These are phyloP conservation scores for Platycercus adscitus DNA, from an alignment of 2,113 vertebrate species.

Conservation along the genomic window DNA sequence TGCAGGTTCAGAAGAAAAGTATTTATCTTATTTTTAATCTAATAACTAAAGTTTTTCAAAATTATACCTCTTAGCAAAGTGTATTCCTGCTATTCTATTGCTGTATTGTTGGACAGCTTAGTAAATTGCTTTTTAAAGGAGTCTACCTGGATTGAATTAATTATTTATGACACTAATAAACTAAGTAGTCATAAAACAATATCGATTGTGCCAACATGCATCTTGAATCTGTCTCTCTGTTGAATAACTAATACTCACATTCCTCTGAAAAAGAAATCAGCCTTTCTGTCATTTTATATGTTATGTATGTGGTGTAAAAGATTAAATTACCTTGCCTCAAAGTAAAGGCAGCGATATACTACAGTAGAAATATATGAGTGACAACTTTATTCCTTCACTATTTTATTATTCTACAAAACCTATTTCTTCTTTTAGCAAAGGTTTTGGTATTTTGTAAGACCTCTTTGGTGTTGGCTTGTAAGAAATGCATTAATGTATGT, in stretches of 20 bases:
- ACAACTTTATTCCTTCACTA: not conserved
- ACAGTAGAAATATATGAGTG: not conserved
- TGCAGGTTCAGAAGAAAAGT: not conserved
- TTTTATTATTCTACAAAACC: not conserved
- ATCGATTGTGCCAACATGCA: not conserved
- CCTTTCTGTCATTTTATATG: not conserved
- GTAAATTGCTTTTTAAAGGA: slow-evolving; percentile 28
- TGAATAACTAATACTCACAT: not conserved
- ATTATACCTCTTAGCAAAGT: not conserved
- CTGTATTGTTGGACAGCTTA: not conserved
- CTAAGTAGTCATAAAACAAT: slow-evolving; percentile 25
- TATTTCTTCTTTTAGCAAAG: not conserved
- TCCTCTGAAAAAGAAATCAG: not conserved
- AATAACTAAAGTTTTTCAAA: not conserved
- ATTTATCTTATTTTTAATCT: not conserved
- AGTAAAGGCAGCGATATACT: not conserved
- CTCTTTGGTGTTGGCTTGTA: not conserved
- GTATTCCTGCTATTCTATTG: not conserved
- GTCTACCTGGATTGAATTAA: not conserved
- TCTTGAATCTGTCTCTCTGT: not conserved
- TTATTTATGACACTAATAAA: slow-evolving; percentile 40
- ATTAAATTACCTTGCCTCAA: not conserved
- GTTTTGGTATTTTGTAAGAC: not conserved
- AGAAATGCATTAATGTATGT: not conserved
- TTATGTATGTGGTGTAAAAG: not conserved